Evolutionary conservation across 2,113 vertebrate species (phyloP), one percentile per base, ranked within the genome.

Genomic region (Illadopsis cleaveri): DNA sequence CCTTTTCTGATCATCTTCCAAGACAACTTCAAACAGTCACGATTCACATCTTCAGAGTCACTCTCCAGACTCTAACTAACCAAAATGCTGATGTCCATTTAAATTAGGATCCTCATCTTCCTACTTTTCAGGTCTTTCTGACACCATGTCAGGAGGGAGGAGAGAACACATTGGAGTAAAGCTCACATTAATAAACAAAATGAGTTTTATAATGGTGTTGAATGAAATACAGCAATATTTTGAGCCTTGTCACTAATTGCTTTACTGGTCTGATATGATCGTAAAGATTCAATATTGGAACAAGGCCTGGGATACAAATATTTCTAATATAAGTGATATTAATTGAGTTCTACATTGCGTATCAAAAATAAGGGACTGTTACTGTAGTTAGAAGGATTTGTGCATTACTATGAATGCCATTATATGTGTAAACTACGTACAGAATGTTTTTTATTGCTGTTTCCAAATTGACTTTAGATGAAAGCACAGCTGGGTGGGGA

Each of bases 381-480:
- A 90, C 60, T 82, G 42, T 75, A 73, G 65, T 78, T 70, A 88
- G 30, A 73, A 82, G 56, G 69, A 79, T 88, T 77, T 85, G 20
- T 91, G 84, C 80, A 35, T 84, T 94, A 69, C 51, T 81, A 54
- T 38, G 30, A 33, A 83, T 94, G 90, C 61, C 76, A 93, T 90
- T 96, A 86, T 68, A 92, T 78, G 64, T 91, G 82, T 91, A 95
- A 96, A 93, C 86, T 93, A 93, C 58, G 51, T 87, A 73, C 78
- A 81, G 70, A 48, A 80, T 89, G 30, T 12, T 38, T 82, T 83
- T 86, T 93, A 87, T 89, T 86, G 87, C 90, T 90, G 62, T 94
- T 94, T 91, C 92, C 86, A 90, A 83, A 93, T 81, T 83, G 91
- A 94, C 94, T 91, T 97, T 90, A 94, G 95, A 94, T 93, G 87